Percentiles rank a stretch among this genome's conserved stretches.
Evolutionary conservation across 2,113 vertebrate species (phyloP).

Genomic region (Kobus ellipsiprymnus): DNA sequence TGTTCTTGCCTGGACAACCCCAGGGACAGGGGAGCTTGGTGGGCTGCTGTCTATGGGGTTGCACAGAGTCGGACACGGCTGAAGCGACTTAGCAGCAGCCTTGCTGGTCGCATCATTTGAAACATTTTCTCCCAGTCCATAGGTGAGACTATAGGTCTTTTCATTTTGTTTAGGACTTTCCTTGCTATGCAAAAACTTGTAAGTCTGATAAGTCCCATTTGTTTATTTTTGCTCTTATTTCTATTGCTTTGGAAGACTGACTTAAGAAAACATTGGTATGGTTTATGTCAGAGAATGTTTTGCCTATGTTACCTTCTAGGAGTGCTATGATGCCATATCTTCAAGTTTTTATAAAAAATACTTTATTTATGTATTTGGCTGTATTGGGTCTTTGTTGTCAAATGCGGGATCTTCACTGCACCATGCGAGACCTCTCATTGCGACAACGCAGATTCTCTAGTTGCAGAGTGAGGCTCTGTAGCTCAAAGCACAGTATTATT

Average conservation of each 20-base stretch:
- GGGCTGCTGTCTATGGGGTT: fast-evolving
- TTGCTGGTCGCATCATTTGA: not conserved
- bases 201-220: not conserved
- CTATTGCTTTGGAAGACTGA: not conserved
- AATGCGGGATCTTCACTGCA: not conserved
- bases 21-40: fast-evolving
- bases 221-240: not conserved
- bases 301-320: not conserved
- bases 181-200: not conserved
- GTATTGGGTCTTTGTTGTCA: not conserved
- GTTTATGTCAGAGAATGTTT: not conserved
- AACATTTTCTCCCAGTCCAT: not conserved
- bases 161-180: not conserved
- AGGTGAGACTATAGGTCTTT: not conserved
- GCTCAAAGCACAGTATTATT: not conserved
- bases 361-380: not conserved
- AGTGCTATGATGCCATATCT: not conserved
- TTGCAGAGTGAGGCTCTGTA: not conserved
- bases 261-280: not conserved
- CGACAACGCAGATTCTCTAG: not conserved
- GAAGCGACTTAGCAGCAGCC: not conserved
- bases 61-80: fast-evolving
- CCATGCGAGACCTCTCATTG: not conserved
- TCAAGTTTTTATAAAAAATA: not conserved
- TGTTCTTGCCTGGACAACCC: too few relatives aligned